Evolutionary conservation across 2,797 vertebrate species (phyloP), one percentile per base, ranked within the genome.

Genomic region (Rhabdophis nuchalis): DNA sequence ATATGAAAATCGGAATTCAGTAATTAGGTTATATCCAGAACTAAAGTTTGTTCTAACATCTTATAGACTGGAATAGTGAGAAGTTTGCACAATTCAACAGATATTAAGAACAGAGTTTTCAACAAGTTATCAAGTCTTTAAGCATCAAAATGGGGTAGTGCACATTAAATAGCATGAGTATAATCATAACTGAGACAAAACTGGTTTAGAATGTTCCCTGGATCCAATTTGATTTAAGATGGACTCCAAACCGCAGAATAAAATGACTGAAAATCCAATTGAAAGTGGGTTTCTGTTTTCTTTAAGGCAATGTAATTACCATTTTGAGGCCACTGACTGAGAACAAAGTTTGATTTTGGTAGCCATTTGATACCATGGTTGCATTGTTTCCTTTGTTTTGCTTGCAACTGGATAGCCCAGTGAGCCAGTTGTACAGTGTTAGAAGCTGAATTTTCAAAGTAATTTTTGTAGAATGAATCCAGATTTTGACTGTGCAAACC

Each of bases 391-490:
- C 93, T 93, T 93, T 97, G 94, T 97, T 98, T 97, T 97, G 95
- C 96, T 97, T 98, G 97, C 97, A 98, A 98, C 88, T 93, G 95
- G 96, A 98, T 97, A 97, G 95, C 94, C 94, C 91, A 92, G 91
- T 94, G 93, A 95, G 94, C 95, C 94, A 96, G 96, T 96, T 96
- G 95, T 94, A 97, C 95, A 95, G 95, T 97, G 96, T 97, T 97
- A 97, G 95, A 97, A 97, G 97, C 95, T 97, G 97, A 97, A 97
- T 97, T 97, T 97, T 97, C 97, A 97, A 97, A 97, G 96, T 92
- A 96, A 96, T 96, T 96, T 95, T 96, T 96, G 88, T 95, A 97
- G 97, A 98, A 97, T 91, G 96, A 97, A 97, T 97, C 97, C 96
- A 98, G 97, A 97, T 97, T 97, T 96, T 96, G 97, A 97, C 94